Evolutionary conservation across 2,888 invertebrate species (phyloP).

Genomic region (Nomada hirtipes): DNA sequence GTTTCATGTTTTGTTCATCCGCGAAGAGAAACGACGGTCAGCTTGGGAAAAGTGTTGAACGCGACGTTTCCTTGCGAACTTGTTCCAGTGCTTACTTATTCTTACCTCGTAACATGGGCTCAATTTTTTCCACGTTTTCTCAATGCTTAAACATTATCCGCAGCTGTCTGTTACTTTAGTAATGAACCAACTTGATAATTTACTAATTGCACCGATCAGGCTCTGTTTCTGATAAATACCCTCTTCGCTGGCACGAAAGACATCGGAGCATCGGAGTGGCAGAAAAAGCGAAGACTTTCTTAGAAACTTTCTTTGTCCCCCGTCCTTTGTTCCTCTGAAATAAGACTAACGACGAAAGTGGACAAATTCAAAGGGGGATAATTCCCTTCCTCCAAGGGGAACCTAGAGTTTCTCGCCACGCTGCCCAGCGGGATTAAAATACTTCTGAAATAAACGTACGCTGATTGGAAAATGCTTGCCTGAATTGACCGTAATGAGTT

Average conservation of each 20-base stretch:
- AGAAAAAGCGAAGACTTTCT: not conserved
- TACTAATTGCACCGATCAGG: slow-evolving; percentile 8
- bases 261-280: not conserved
- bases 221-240: not conserved
- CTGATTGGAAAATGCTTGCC: slow-evolving; percentile 34
- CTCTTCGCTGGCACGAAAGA: not conserved
- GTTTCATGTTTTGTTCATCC: slow-evolving; percentile 12
- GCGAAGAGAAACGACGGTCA: not conserved
- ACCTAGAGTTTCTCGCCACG: not conserved
- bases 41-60: slow-evolving; percentile 18
- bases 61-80: not conserved
- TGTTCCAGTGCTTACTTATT: too few species aligned
- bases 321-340: slow-evolving; percentile 15
- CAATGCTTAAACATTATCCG: not conserved
- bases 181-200: not conserved
- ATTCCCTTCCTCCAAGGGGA: slow-evolving; percentile 13
- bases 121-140: not conserved
- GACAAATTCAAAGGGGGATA: slow-evolving; percentile 32
- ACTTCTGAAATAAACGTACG: slow-evolving; percentile 20
- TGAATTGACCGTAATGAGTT: slow-evolving; percentile 36
- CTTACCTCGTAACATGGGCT: not conserved
- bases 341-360: slow-evolving; percentile 29
- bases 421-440: slow-evolving; percentile 8
- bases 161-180: not conserved
- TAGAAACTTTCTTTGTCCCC: not conserved